Percentiles rank a stretch among this genome's conserved stretches.
Evolutionary conservation across 2,888 invertebrate genomes (phyloP).

Genomic region (Orgyia antiqua): DNA sequence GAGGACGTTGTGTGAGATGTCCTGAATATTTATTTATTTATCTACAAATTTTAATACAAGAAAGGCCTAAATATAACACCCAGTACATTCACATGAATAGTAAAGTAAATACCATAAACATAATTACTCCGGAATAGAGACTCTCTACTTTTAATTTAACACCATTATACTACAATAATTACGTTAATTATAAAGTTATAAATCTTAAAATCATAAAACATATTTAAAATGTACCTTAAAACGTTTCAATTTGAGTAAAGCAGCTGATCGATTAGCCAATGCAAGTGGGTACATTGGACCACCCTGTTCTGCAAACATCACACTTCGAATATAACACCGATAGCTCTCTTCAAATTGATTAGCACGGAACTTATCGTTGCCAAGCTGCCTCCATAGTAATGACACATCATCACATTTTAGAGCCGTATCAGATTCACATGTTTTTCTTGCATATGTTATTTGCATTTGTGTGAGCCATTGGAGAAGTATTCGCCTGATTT

Average conservation of each 20-base stretch:
- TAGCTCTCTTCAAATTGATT: slow-evolving; percentile 74
- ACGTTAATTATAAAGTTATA: too few relatives aligned
- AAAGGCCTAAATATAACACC: too few relatives aligned
- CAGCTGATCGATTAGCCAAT: slow-evolving; percentile 84
- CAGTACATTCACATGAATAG: too few relatives aligned
- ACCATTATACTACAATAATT: too few relatives aligned
- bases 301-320: slow-evolving; percentile 74
- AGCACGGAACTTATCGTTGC: slow-evolving; percentile 78
- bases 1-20: too few relatives aligned
- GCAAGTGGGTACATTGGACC: slow-evolving; percentile 80
- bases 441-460: slow-evolving; percentile 42
- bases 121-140: too few relatives aligned
- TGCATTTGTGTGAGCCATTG: slow-evolving; percentile 64
- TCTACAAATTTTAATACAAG: too few relatives aligned
- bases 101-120: too few relatives aligned
- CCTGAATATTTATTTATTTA: too few relatives aligned
- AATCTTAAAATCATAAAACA: too few relatives aligned
- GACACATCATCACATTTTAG: slow-evolving; percentile 56
- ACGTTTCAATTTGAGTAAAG: slow-evolving; percentile 76
- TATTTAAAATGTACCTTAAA: slow-evolving; percentile 75
- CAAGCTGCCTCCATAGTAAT: slow-evolving; percentile 63
- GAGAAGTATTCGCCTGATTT: slow-evolving; percentile 49
- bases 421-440: slow-evolving; percentile 44
- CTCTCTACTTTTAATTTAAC: too few relatives aligned
- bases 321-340: slow-evolving; percentile 80